Evolutionary conservation across 2,797 vertebrate species (phyloP), one percentile per base, ranked within the genome.

Genomic region (Pitangus sulphuratus): DNA sequence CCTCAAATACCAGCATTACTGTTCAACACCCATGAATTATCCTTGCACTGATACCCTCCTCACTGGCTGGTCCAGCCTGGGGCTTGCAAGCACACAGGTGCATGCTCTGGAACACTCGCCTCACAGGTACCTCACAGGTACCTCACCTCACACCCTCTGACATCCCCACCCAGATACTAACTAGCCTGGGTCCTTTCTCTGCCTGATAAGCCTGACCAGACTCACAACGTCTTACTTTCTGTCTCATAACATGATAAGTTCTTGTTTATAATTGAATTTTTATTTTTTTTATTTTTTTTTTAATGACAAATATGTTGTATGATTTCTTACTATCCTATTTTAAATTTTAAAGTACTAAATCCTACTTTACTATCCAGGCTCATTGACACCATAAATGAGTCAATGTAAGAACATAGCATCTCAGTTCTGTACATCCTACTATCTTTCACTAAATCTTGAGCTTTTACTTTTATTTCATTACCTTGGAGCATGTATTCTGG

Each of bases 41-140:
- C 19, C 13, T 48, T 30, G 13, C 14, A 21, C 0, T 35, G 33
- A 26, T 40, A 35, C 30, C 6, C 15, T 26, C 8, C n/a, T 51
- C 45, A 5, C 12, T 22, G 33, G 1, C 60, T 81, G 65, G 13
- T 65, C 28, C 13, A 19, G 9, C 37, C 1, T 25, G 13, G 10
- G 39, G 30, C 15, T 87, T 5, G 1, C 22, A 28, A 70, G 18
- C 22, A 30, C 30, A 18, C 3, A 57, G 22, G 19, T 3, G 19
- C 12, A 17, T n/a, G 25, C 8, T 45, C 4, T 26, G 8, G 15
- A 3, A 3, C 0, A 1, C 14, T 62, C 0, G 0, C 17, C 26
- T 44, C 45, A 26, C 21, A 56, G 33, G 12, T 56, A 39, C 40
- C 26, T 42, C 45, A 30, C 24, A 56, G n/a, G 10, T 54, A 37